phyloP scores from a whole-genome alignment of 2,888 invertebrate genomes.

The Lasioglossum calceatum region DNA sequence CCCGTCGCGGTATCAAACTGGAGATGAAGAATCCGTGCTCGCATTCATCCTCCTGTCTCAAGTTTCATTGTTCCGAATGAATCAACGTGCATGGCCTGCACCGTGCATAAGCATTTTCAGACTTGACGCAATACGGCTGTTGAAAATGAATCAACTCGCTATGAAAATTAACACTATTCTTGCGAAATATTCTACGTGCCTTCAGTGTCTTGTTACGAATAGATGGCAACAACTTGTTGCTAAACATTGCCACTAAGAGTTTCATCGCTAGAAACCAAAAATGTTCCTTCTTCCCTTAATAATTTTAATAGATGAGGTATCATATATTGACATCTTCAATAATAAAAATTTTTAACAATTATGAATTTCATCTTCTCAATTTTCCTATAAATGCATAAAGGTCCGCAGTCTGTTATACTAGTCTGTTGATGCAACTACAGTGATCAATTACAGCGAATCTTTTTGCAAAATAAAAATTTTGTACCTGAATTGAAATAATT shows the following conservation, averaged over 20 bases:
- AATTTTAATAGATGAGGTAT: too few species aligned
- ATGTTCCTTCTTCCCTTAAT: too few species aligned
- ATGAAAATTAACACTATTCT: background rate
- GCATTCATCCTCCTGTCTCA: conserved; percentile 54
- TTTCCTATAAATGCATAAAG: too few species aligned
- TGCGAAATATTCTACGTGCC: background rate
- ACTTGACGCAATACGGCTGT: background rate
- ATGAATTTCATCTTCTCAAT: too few species aligned
- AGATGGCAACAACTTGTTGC: background rate
- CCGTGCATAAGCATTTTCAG: conserved; percentile 23
- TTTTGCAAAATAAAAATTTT: too few species aligned
- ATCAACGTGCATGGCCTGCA: background rate
- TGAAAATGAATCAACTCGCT: background rate
- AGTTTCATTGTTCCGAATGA: conserved; percentile 35
- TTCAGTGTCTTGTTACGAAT: background rate
- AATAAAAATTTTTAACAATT: too few species aligned
- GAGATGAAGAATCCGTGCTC: conserved; percentile 53
- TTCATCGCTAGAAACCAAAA: too few species aligned
- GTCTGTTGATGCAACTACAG: too few species aligned
- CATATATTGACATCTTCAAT: too few species aligned
- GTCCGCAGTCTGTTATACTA: too few species aligned
- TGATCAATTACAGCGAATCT: too few species aligned
- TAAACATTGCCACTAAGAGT: background rate
- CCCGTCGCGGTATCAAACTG: conserved; percentile 44
- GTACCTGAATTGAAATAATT: too few species aligned